phyloP scores from a whole-genome alignment of 2,797 vertebrate species.

The Danio tinwini region DNA sequence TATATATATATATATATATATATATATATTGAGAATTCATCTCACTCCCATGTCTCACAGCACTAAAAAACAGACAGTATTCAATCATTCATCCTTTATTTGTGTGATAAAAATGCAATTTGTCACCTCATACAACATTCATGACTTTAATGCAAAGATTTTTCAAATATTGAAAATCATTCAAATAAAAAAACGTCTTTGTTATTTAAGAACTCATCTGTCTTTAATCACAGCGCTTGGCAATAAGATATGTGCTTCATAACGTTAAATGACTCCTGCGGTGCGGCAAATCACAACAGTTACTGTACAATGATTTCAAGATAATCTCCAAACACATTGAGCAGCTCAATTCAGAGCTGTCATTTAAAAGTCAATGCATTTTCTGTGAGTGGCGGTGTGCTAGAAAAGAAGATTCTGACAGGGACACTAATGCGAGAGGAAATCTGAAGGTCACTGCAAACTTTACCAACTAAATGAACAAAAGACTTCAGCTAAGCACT shows the following conservation, averaged over 20 bases:
- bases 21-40: no score
- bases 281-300: neutral
- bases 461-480: neutral
- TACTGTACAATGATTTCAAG: neutral
- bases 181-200: neutral
- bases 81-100: no score
- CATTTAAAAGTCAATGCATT: constrained; percentile 8
- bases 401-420: neutral
- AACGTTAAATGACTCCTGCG: neutral
- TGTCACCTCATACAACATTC: constrained; percentile 6
- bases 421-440: neutral
- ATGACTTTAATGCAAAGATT: neutral
- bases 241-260: constrained; percentile 20
- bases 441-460: neutral
- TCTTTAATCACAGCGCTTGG: neutral
- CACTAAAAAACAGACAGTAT: no score
- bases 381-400: neutral
- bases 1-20: no score
- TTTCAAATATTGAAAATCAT: neutral
- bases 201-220: neutral
- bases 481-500: neutral
- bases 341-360: neutral
- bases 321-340: constrained; percentile 1
- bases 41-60: no score
- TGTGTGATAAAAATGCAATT: neutral